Base-by-base conservation (phyloP, 2,888 invertebrate genomes). In the Drosophila subsilvestris region DNA sequence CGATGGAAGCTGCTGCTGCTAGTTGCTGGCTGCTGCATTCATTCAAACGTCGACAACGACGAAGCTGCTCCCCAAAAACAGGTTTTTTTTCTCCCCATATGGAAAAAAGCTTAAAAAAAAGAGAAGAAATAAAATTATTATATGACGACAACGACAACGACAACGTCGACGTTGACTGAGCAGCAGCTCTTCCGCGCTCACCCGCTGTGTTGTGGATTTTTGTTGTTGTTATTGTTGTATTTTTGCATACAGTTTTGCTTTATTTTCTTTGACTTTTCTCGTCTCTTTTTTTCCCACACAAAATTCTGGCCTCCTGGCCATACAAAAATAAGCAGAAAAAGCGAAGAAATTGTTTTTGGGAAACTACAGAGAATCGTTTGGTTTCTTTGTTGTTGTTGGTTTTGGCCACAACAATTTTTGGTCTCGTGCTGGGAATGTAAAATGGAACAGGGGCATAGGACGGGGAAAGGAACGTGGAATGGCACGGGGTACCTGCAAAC, bases 1-100 rank as follows among this genome's bases (percentile, higher is more conserved):
- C 14, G 32, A 14, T 67, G 59, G 66, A 60, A 67, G 37, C 37
- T 37, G 37, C 37, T 14, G 37, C 37, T 32, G 32, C 5, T n/a
- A n/a, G n/a, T n/a, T 37, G 37, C 14, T 37, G 37, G 37, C 37
- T 14, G 37, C 79, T 74, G 86, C 87, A 78, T 74, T 74, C 78
- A 80, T 75, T 83, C 50, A 68, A 80, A 63, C 74, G 60, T 50
- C 53, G 42, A 25, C 37, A 53, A 32, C 48, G 42, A 25, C 37
- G 60, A 43, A 68, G 58, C 68, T 57, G 37, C 14, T 37, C 37
- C 37, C 50, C 49, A 44, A 72, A 86, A 88, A 86, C 84, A 51
- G 77, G 87, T 85, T 85, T 65, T 65, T 61, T 29, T 50, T 68
- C 37, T 47, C 48, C 55, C 61, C 44, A 58, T 51, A 45, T 37